Base-by-base conservation (phyloP, 2,797 vertebrate genomes). In the Amphiprion clarkii region DNA sequence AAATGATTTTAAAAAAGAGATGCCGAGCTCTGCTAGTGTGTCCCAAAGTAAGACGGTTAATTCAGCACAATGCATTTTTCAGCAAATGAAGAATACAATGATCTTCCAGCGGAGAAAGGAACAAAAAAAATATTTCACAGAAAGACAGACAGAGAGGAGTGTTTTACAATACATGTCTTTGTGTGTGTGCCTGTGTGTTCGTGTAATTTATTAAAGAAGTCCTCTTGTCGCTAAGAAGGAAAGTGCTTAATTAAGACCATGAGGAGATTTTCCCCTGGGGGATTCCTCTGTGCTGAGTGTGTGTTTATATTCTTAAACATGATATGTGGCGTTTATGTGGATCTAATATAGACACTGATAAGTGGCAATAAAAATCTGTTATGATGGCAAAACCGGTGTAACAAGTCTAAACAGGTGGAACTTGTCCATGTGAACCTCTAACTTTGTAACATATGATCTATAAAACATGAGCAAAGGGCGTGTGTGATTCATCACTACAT, bases 191-290 rank as follows among this genome's bases (percentile, higher is more conserved):
- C 58, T 67, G 36, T 66, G 54, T 52, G 65, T 78, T 74, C 71
- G 66, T 71, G 69, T 67, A 74, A 84, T 90, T 93, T 85, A 91
- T 90, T 87, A 90, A 83, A 85, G 51, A 71, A 67, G 77, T 83
- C 78, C 84, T 85, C 82, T 90, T 84, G 75, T 89, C 63, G 76
- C 91, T 88, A 89, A 83, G 71, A 73, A 78, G 77, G 77, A 86
- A 92, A 84, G 40, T 82, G 80, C 86, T 93, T 94, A 90, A 93
- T 91, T 89, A 92, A 89, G 86, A 91, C 83, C 59, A 72, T 55
- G 61, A 87, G 73, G 76, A 78, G 67, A 62, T 66, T 82, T 58
- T 81, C 48, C 57, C 55, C 46, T 46, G 44, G 29, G 78, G 75
- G 36, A 60, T 29, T 85, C 69, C 57, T 74, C 44, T 70, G 29